Evolutionary conservation across 92 coral and sea anemone genomes (phyloP).

Genomic region (Paramuricea clavata): DNA sequence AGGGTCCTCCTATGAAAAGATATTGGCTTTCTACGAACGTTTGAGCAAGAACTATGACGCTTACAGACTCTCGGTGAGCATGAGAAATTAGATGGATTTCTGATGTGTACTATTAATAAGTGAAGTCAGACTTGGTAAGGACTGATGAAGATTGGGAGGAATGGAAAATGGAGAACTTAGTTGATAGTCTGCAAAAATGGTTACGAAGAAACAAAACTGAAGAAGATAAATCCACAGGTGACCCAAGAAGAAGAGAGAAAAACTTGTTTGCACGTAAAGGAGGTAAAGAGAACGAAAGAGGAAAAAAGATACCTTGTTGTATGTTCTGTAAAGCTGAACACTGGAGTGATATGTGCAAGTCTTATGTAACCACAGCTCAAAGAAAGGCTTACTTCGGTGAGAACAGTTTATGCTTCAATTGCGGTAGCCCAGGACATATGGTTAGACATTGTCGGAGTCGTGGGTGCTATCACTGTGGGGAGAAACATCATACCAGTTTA

Average conservation of each 20-base stretch:
- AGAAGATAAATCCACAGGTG: not conserved
- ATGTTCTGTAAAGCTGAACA: not conserved
- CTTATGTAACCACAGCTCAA: not conserved
- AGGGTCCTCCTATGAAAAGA: not conserved
- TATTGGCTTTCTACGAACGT: not conserved
- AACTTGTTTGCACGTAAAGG: not conserved
- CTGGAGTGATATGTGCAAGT: not conserved
- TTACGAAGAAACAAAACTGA: constrained; percentile 37
- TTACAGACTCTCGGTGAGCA: not conserved
- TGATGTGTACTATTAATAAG: constrained; percentile 53
- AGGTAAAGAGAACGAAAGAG: not conserved
- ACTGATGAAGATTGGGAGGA: constrained; percentile 60
- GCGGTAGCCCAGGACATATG: not conserved
- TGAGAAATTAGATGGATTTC: constrained; percentile 26
- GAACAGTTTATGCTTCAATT: not conserved
- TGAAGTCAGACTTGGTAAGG: constrained; percentile 59
- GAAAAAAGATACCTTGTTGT: not conserved
- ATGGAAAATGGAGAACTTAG: constrained; percentile 47
- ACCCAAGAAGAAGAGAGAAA: not conserved
- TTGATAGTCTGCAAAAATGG: constrained; percentile 43
- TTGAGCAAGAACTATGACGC: not conserved
- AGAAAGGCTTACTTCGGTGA: not conserved
- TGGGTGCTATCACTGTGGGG: not conserved
- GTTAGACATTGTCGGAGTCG: not conserved
- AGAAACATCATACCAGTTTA: not conserved